Conservation (phyloP, 92 coral and sea anemone species). For the Virgularia gustaviana region DNA sequence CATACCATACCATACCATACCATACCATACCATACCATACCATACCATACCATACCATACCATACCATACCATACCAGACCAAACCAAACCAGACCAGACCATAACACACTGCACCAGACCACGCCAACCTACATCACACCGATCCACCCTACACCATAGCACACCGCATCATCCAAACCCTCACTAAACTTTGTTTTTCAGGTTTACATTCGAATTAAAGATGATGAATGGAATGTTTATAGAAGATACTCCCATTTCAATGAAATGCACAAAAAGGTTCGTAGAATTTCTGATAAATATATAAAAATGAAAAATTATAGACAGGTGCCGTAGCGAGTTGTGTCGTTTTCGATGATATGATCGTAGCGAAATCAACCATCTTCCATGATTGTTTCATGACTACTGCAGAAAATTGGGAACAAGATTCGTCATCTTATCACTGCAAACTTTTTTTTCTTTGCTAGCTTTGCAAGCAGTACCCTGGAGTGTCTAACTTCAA, state of each 20-base stretch:
- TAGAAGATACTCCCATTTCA: constrained; percentile 91
- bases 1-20: neutral
- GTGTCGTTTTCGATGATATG: neutral
- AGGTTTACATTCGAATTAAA: constrained; percentile 90
- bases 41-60: neutral
- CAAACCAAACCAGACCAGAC: neutral
- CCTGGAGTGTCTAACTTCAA: constrained; percentile 63
- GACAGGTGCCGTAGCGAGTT: too few species aligned
- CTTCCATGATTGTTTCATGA: constrained; percentile 12
- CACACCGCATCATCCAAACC: neutral
- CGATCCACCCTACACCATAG: neutral
- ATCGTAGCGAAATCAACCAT: neutral
- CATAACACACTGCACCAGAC: neutral
- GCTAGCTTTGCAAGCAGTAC: constrained; percentile 60
- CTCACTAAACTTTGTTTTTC: neutral
- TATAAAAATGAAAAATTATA: too few species aligned
- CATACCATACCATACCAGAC: neutral
- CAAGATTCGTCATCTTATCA: neutral
- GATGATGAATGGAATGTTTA: constrained; percentile 99
- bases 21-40: neutral
- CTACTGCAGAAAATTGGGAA: constrained; percentile 5
- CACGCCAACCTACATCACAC: neutral
- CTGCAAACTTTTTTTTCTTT: too few species aligned
- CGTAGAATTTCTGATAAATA: too few species aligned
- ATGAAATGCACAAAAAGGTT: constrained; percentile 79